These are phyloP conservation scores for Villa cingulata DNA, from an alignment of 2,888 invertebrate species.

Conservation along the genomic window DNA sequence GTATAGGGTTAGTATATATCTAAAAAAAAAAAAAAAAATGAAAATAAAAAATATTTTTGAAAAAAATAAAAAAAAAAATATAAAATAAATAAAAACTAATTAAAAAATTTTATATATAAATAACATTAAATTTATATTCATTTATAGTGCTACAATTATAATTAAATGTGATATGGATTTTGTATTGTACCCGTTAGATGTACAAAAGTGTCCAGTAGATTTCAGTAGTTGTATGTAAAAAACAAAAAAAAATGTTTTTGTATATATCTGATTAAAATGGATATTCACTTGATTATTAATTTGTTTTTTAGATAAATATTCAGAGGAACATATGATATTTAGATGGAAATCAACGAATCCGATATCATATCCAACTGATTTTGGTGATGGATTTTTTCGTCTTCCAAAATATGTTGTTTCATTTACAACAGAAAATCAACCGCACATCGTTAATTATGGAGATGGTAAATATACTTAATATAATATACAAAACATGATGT, in stretches of 20 bases:
- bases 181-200: constrained; percentile 48
- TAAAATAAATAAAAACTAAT: not conserved
- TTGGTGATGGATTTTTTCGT: constrained; percentile 41
- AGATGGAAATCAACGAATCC: constrained; percentile 46
- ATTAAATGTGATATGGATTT: constrained; percentile 55
- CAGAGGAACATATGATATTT: constrained; percentile 45
- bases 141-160: constrained; percentile 46
- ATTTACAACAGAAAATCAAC: constrained; percentile 46
- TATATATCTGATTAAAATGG: not conserved
- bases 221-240: constrained; percentile 49
- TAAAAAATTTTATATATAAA: too few species aligned
- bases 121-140: not conserved
- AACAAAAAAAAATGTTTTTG: not conserved
- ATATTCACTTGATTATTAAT: not conserved
- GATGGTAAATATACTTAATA: too few species aligned
- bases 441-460: constrained; percentile 47
- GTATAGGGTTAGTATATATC: constrained; percentile 47
- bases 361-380: constrained; percentile 39
- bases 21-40: constrained; percentile 4
- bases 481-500: constrained; percentile 29
- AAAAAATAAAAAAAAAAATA: constrained; percentile 1
- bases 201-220: constrained; percentile 49
- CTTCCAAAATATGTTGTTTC: constrained; percentile 51
- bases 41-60: constrained; percentile 8
- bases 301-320: constrained; percentile 42